Evolutionary conservation across 2,888 invertebrate genomes (phyloP).

Genomic region (Trilocha varians): DNA sequence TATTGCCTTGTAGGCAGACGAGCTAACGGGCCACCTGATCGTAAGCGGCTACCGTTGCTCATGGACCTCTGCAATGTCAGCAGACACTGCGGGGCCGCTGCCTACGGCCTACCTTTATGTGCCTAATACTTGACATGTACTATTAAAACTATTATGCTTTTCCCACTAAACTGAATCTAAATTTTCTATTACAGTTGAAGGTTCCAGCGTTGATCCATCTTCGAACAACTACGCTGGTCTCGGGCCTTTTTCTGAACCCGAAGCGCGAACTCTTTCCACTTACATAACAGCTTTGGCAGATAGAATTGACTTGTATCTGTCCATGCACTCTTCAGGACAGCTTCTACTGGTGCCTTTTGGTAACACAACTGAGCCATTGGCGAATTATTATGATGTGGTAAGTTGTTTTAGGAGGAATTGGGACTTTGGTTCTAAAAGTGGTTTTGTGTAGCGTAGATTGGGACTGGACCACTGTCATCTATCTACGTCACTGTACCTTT

Average conservation of each 20-base stretch:
- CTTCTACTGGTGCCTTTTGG: constrained; percentile 81
- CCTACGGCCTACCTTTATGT: too few relatives aligned
- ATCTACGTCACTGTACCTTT: too few relatives aligned
- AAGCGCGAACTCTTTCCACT: constrained; percentile 68
- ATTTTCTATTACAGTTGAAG: constrained; percentile 39
- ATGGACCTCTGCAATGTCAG: too few relatives aligned
- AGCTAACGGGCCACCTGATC: too few relatives aligned
- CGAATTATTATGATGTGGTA: constrained; percentile 75
- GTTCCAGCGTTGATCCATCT: constrained; percentile 73
- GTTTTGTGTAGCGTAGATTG: too few relatives aligned
- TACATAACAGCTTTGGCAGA: constrained; percentile 65
- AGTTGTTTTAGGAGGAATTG: constrained; percentile 20
- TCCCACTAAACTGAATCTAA: too few relatives aligned
- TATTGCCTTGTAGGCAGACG: too few relatives aligned
- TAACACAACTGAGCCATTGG: constrained; percentile 69
- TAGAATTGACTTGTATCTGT: constrained; percentile 75
- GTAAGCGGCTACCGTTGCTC: too few relatives aligned
- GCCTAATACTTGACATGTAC: too few relatives aligned
- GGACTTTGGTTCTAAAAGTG: not conserved
- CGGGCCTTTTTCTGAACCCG: constrained; percentile 80
- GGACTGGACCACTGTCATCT: too few relatives aligned
- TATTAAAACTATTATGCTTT: too few relatives aligned
- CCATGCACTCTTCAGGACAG: constrained; percentile 84
- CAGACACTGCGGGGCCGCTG: too few relatives aligned
- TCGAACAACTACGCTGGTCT: constrained; percentile 78